Percentiles rank a stretch among this genome's conserved stretches.
Evolutionary conservation across 2,797 vertebrate species (phyloP).

Genomic region (Labeo calbasu): DNA sequence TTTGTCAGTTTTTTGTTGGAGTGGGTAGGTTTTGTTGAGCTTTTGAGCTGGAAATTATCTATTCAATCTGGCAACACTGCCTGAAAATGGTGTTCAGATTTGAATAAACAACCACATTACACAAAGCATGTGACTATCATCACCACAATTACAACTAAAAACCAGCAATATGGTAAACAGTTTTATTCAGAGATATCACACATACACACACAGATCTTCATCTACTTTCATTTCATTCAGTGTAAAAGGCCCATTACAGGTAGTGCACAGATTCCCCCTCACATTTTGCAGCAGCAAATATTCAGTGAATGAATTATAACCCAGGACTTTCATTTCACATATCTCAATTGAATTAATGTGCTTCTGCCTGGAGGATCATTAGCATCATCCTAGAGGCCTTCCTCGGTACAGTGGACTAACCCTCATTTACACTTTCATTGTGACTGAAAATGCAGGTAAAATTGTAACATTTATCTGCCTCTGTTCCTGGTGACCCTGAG

Average conservation of each 20-base stretch:
- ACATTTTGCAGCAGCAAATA: conserved; percentile 25
- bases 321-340: conserved; percentile 38
- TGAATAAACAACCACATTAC: not conserved
- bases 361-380: conserved; percentile 51
- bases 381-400: conserved; percentile 52
- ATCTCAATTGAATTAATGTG: conserved; percentile 51
- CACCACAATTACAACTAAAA: not conserved
- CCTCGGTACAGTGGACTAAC: conserved; percentile 46
- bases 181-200: not conserved
- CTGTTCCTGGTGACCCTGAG: conserved; percentile 41
- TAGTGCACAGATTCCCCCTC: not conserved
- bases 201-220: conserved; percentile 19
- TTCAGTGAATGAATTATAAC: conserved; percentile 39
- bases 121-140: not conserved
- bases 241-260: conserved; percentile 27
- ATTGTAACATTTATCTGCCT: conserved; percentile 50
- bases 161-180: not conserved
- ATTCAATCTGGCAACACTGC: not conserved
- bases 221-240: not conserved
- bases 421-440: conserved; percentile 56
- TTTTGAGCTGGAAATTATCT: not conserved
- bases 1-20: not conserved
- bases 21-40: not conserved
- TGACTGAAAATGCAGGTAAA: conserved; percentile 41
- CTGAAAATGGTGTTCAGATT: not conserved